Percentiles rank a stretch among this genome's conserved stretches.
phyloP scores from a whole-genome alignment of 2,113 vertebrate genomes.

The Turdus rufiventris region DNA sequence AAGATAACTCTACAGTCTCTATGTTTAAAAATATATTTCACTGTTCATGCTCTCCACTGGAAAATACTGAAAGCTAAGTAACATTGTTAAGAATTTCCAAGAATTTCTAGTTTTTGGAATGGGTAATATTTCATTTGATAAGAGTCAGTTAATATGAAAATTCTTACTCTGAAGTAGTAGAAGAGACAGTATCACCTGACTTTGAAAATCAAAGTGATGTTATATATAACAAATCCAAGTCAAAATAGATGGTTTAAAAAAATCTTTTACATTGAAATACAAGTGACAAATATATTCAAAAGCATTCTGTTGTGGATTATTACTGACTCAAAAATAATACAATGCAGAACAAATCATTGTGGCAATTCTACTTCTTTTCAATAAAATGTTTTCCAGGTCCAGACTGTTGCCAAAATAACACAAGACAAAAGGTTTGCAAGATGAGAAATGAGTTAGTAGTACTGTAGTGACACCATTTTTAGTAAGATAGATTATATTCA shows the following conservation, averaged over 20 bases:
- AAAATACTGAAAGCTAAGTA: neutral
- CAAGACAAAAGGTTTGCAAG: neutral
- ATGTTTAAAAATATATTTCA: neutral
- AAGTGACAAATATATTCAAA: neutral
- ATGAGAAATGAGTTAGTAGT: neutral
- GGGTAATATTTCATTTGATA: neutral
- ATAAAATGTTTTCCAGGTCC: neutral
- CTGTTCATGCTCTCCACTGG: neutral
- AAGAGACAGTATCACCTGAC: neutral
- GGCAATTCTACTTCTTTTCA: neutral
- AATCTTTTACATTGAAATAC: neutral
- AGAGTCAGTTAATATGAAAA: neutral
- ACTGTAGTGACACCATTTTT: neutral
- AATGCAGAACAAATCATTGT: conserved; percentile 5
- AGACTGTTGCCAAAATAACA: neutral
- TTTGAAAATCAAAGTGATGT: neutral
- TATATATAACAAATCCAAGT: neutral
- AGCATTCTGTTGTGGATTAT: neutral
- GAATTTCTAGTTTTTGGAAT: neutral
- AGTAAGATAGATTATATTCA: neutral
- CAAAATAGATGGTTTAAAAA: neutral
- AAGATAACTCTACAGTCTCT: neutral
- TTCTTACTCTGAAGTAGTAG: neutral
- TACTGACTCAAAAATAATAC: neutral
- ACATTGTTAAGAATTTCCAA: neutral